phyloP scores from a whole-genome alignment of 1,140 invertebrate genomes.

The Nilaparvata lugens region DNA sequence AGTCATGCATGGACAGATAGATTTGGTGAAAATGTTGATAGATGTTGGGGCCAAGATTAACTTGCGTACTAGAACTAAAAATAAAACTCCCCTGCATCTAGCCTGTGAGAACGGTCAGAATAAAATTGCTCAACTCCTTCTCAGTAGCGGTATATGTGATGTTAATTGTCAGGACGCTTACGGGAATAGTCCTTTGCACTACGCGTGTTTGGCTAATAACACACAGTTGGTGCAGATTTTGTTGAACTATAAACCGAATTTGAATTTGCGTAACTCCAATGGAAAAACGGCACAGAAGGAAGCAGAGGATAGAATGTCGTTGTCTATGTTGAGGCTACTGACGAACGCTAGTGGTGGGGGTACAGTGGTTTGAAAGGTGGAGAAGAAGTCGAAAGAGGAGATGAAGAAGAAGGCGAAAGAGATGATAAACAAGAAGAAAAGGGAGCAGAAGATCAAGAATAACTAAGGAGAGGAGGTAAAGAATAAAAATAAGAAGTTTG shows the following conservation, averaged over 20 bases:
- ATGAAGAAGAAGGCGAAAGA: too few species aligned
- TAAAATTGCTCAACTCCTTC: constrained; percentile 40
- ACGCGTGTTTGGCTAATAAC: constrained; percentile 48
- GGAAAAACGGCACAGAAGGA: constrained; percentile 44
- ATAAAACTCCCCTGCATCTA: constrained; percentile 44
- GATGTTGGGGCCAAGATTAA: constrained; percentile 44
- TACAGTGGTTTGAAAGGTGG: too few species aligned
- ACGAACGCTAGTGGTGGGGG: not conserved
- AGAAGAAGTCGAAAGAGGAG: too few species aligned
- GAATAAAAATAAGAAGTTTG: too few species aligned
- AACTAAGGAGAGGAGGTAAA: too few species aligned
- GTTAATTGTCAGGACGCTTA: constrained; percentile 50
- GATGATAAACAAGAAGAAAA: too few species aligned
- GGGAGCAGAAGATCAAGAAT: too few species aligned
- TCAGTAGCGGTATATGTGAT: constrained; percentile 47
- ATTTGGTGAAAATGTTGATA: constrained; percentile 41
- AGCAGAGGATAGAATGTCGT: constrained; percentile 44
- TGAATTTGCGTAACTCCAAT: constrained; percentile 44
- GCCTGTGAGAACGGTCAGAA: constrained; percentile 40
- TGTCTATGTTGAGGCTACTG: constrained; percentile 41
- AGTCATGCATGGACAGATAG: constrained; percentile 37
- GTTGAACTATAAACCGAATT: constrained; percentile 46
- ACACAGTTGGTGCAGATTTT: constrained; percentile 48
- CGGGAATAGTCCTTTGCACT: constrained; percentile 60
- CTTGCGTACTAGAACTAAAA: constrained; percentile 37